phyloP scores from a whole-genome alignment of 2,113 vertebrate genomes.

The Fregetta grallaria region DNA sequence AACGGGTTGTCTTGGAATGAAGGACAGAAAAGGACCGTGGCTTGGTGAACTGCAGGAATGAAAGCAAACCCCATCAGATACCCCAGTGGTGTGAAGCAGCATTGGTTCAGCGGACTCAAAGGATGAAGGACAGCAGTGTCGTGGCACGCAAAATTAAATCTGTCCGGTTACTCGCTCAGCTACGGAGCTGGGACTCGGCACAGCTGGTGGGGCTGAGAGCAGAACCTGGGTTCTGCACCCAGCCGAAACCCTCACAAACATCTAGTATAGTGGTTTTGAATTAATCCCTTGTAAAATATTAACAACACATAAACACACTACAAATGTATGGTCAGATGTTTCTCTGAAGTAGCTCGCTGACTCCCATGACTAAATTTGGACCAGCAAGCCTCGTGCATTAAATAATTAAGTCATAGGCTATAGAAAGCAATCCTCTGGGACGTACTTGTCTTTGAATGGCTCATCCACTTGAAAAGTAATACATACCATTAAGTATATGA shows the following conservation, averaged over 20 bases:
- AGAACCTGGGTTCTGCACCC: not conserved
- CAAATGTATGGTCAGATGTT: not conserved
- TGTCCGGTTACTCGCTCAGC: not conserved
- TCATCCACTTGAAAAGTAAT: constrained; percentile 45
- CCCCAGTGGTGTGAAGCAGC: not conserved
- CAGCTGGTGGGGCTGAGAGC: not conserved
- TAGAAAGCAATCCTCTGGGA: constrained; percentile 54
- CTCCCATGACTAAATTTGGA: constrained; percentile 26
- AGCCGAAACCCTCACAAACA: not conserved
- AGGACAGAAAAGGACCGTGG: not conserved
- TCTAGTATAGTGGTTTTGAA: not conserved
- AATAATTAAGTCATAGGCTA: constrained; percentile 50
- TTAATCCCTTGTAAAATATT: not conserved
- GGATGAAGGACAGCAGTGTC: not conserved
- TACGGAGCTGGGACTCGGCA: accelerated
- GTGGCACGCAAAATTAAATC: not conserved
- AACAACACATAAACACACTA: not conserved
- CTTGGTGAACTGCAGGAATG: not conserved
- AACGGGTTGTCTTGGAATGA: not conserved
- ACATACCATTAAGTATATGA: constrained; percentile 19
- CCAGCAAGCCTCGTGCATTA: constrained; percentile 11
- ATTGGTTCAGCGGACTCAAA: not conserved
- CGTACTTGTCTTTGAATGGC: constrained; percentile 21
- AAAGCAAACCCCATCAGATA: not conserved
- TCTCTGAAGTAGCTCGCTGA: not conserved